These are phyloP conservation scores for Cyanocitta stelleri DNA, from an alignment of 2,113 vertebrate species.

Conservation along the genomic window DNA sequence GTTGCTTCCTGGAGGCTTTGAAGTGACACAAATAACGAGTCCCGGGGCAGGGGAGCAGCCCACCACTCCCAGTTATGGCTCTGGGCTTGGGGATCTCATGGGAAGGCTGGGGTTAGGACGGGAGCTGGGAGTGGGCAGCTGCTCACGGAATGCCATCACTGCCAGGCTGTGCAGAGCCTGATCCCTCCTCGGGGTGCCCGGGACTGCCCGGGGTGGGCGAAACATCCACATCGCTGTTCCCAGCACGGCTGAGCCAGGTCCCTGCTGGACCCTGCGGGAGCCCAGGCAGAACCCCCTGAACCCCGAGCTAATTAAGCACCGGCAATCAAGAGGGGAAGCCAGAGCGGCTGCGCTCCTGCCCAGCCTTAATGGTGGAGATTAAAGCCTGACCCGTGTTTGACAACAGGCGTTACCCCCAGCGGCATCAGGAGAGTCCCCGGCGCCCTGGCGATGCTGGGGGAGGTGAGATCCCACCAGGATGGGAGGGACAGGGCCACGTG, in stretches of 20 bases:
- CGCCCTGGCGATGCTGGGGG: accelerated
- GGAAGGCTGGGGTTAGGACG: background rate
- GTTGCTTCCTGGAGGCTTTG: background rate
- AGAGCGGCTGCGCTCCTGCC: background rate
- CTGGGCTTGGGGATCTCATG: background rate
- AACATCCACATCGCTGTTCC: accelerated
- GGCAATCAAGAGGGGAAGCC: slow-evolving; percentile 45
- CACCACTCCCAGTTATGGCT: background rate
- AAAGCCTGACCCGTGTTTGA: slow-evolving; percentile 57
- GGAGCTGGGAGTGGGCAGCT: too few species aligned
- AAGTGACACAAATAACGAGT: background rate
- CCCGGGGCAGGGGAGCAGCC: background rate
- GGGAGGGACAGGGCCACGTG: accelerated
- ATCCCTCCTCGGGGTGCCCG: background rate
- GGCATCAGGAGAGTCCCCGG: background rate
- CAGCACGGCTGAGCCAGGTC: accelerated
- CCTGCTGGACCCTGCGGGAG: background rate
- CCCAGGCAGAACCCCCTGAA: background rate
- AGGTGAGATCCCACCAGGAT: background rate
- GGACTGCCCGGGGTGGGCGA: background rate
- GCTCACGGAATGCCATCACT: background rate
- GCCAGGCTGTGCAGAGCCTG: background rate
- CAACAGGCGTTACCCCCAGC: background rate
- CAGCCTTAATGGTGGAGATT: slow-evolving; percentile 3
- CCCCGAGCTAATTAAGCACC: slow-evolving; percentile 30